phyloP scores from a whole-genome alignment of 2,888 invertebrate species.

The Pardosa pseudoannulata region DNA sequence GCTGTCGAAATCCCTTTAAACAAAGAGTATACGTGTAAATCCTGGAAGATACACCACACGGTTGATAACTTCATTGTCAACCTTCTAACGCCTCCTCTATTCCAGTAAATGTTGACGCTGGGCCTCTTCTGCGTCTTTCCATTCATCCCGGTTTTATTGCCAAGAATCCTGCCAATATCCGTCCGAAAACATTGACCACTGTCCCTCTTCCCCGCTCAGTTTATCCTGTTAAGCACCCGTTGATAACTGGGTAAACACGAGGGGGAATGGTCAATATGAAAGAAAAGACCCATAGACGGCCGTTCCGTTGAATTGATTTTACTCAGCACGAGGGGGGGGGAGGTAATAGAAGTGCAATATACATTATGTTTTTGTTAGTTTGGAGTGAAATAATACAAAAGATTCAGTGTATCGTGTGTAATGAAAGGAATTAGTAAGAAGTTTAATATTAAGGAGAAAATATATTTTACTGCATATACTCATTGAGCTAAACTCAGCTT shows the following conservation, averaged over 20 bases:
- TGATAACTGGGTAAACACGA: conserved; percentile 47
- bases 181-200: conserved; percentile 62
- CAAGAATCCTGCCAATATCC: conserved; percentile 63
- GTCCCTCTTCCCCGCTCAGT: conserved; percentile 52
- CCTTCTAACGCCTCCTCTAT: not conserved
- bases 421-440: too few relatives aligned
- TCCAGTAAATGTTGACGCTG: conserved; percentile 1
- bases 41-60: not conserved
- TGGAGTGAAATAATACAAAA: too few relatives aligned
- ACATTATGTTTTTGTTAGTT: not conserved
- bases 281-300: not conserved
- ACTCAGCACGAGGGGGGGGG: not conserved
- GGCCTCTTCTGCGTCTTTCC: not conserved
- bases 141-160: conserved; percentile 48
- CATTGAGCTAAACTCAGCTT: too few relatives aligned
- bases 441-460: too few relatives aligned
- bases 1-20: not conserved
- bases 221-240: conserved; percentile 66
- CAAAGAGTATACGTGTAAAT: too few relatives aligned
- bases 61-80: not conserved
- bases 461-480: too few relatives aligned
- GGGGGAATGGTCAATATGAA: not conserved
- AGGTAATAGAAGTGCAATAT: not conserved
- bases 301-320: not conserved
- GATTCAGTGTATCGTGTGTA: too few relatives aligned